Conservation (phyloP, 2,888 invertebrate species). For the Drosophila recens region DNA sequence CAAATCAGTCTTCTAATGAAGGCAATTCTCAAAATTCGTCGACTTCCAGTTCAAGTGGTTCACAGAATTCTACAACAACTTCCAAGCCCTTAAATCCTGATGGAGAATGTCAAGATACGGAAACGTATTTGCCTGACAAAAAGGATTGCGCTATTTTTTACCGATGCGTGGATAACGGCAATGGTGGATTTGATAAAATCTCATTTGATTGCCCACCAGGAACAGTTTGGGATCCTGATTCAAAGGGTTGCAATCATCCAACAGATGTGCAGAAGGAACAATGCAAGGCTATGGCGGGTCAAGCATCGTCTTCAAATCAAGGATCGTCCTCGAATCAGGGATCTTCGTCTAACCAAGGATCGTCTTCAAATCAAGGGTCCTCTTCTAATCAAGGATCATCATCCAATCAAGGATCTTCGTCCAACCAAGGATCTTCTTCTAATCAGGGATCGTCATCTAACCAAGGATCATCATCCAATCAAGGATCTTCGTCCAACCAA, state of each 20-base stretch:
- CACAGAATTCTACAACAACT: constrained; percentile 41
- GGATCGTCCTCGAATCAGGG: constrained; percentile 28
- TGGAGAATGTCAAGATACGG: constrained; percentile 85
- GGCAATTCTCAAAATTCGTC: constrained; percentile 40
- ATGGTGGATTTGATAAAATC: constrained; percentile 87
- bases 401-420: not conserved
- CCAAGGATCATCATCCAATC: constrained; percentile 31
- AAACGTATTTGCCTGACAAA: constrained; percentile 85
- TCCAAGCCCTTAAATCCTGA: constrained; percentile 73
- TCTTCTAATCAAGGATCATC: not conserved
- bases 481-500: constrained; percentile 18
- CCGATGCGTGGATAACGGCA: constrained; percentile 88
- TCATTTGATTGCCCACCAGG: constrained; percentile 89
- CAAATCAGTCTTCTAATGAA: constrained; percentile 52
- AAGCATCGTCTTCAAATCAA: constrained; percentile 1
- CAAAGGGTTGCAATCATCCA: constrained; percentile 83
- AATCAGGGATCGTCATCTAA: constrained; percentile 31
- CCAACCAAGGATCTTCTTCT: not conserved
- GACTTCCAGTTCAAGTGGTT: constrained; percentile 38
- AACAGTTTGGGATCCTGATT: constrained; percentile 87
- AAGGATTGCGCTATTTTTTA: constrained; percentile 88
- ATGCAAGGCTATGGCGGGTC: constrained; percentile 76
- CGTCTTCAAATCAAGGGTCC: not conserved
- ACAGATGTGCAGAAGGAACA: constrained; percentile 81
- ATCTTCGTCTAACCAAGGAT: not conserved